phyloP scores from a whole-genome alignment of 1,140 invertebrate species.

The Grapholita molesta region DNA sequence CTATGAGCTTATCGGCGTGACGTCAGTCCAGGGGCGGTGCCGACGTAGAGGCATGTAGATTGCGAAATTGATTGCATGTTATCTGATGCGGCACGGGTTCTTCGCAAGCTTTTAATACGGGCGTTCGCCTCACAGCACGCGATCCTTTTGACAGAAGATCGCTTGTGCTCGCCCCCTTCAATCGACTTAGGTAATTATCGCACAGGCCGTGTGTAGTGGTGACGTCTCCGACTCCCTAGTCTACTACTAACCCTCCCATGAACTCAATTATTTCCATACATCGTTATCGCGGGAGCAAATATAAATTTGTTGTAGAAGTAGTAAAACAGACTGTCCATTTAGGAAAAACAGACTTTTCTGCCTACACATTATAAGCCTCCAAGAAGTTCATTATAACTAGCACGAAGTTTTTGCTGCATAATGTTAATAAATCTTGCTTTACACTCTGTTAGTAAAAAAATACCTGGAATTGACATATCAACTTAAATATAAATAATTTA shows the following conservation, averaged over 20 bases:
- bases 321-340: too few relatives aligned
- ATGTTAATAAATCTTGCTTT: too few relatives aligned
- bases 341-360: too few relatives aligned
- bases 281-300: too few relatives aligned
- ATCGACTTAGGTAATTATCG: slow-evolving; percentile 65
- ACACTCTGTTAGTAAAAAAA: too few relatives aligned
- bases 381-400: too few relatives aligned
- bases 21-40: slow-evolving; percentile 67
- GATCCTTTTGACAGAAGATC: slow-evolving; percentile 72
- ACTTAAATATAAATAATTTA: too few relatives aligned
- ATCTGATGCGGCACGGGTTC: slow-evolving; percentile 74
- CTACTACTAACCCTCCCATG: neutral
- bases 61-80: slow-evolving; percentile 77
- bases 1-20: slow-evolving; percentile 64
- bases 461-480: too few relatives aligned
- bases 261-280: too few relatives aligned
- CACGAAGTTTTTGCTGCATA: too few relatives aligned
- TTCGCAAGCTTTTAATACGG: slow-evolving; percentile 74
- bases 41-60: slow-evolving; percentile 76
- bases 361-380: too few relatives aligned
- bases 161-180: slow-evolving; percentile 48
- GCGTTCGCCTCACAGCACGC: slow-evolving; percentile 66
- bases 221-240: slow-evolving; percentile 57
- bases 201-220: slow-evolving; percentile 57
- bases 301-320: too few relatives aligned